Percentiles rank a stretch among this genome's conserved stretches.
Evolutionary conservation across 2,888 invertebrate genomes (phyloP).

Genomic region (Caenorhabditis virilis): DNA sequence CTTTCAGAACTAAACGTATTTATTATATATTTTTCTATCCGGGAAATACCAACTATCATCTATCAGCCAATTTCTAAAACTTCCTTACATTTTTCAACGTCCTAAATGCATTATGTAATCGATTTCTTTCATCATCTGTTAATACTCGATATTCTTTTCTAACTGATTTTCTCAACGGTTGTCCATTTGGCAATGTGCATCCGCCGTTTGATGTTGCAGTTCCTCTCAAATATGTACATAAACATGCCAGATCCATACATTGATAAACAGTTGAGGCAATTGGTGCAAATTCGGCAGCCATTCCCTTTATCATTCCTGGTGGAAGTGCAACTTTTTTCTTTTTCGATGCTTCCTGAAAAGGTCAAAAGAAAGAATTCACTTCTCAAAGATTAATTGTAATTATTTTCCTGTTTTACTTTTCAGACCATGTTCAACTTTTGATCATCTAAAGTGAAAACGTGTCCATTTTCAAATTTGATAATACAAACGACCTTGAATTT

Average conservation of each 20-base stretch:
- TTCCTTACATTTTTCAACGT: conserved; percentile 37
- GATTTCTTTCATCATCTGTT: conserved; percentile 62
- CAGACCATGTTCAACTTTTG: no score
- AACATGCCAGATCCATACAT: conserved; percentile 65
- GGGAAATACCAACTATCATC: no score
- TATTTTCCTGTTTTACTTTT: not conserved
- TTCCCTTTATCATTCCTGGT: conserved; percentile 51
- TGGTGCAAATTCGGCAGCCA: conserved; percentile 61
- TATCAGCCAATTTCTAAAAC: no score
- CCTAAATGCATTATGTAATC: conserved; percentile 39
- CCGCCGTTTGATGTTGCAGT: conserved; percentile 26
- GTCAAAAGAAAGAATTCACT: conserved; percentile 1
- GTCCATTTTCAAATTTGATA: not conserved
- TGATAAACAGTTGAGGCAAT: conserved; percentile 59
- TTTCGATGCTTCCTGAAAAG: conserved; percentile 37
- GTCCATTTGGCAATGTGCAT: conserved; percentile 49
- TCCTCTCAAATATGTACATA: conserved; percentile 63
- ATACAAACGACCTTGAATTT: no score
- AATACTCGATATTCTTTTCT: conserved; percentile 63
- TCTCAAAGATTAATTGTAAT: not conserved
- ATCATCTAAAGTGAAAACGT: no score
- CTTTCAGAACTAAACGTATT: no score
- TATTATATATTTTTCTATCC: no score
- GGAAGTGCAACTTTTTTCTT: conserved; percentile 57
- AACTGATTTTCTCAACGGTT: conserved; percentile 41